Conservation (phyloP, 2,113 vertebrate genomes). For the Raja brachyura region DNA sequence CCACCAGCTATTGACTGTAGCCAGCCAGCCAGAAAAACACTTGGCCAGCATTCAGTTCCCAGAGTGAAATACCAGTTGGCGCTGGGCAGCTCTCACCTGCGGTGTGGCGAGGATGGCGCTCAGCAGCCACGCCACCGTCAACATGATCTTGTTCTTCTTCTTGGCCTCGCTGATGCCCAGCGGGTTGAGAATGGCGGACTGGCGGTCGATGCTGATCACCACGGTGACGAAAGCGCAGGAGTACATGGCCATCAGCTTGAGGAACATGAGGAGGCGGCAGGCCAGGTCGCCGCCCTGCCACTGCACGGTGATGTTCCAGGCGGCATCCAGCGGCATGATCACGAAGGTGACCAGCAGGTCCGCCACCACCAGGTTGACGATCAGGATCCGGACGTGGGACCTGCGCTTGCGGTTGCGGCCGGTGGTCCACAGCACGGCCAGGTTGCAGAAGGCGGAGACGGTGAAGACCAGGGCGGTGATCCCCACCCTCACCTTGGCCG, state of each 20-base stretch:
- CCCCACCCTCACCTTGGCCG: constrained; percentile 68
- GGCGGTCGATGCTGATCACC: constrained; percentile 74
- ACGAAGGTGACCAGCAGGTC: constrained; percentile 72
- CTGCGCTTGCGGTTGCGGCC: constrained; percentile 53
- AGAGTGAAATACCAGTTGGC: too few species aligned
- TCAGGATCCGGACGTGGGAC: constrained; percentile 68
- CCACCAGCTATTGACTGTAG: not conserved
- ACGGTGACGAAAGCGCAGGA: constrained; percentile 75
- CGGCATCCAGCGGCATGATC: constrained; percentile 76
- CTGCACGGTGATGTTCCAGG: constrained; percentile 79
- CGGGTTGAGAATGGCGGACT: constrained; percentile 70
- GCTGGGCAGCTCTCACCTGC: constrained; percentile 58
- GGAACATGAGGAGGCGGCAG: constrained; percentile 74
- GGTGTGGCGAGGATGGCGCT: constrained; percentile 65
- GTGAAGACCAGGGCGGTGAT: constrained; percentile 66
- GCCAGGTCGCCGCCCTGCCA: constrained; percentile 68
- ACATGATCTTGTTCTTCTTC: constrained; percentile 66
- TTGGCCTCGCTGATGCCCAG: constrained; percentile 65
- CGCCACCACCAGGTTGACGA: constrained; percentile 68
- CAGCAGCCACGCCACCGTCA: constrained; percentile 65
- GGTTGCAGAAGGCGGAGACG: constrained; percentile 63
- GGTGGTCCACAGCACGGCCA: constrained; percentile 62
- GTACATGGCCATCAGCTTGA: constrained; percentile 78
- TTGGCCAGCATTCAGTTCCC: not conserved
- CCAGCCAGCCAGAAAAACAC: not conserved